Percentiles rank a stretch among this genome's conserved stretches.
Evolutionary conservation across 2,888 invertebrate species (phyloP).

Genomic region (Metellina segmentata): DNA sequence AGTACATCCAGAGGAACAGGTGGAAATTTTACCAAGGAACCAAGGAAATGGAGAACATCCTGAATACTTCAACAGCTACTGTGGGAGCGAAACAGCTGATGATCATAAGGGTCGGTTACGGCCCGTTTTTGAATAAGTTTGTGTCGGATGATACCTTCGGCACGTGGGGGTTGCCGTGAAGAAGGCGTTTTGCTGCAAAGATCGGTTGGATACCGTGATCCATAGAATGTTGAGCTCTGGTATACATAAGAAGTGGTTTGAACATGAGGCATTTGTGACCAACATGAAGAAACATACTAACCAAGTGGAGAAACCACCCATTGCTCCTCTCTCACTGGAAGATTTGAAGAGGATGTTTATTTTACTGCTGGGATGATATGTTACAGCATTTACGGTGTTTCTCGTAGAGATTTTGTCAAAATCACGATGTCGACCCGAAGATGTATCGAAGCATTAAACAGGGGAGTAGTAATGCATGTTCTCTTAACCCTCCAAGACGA

Average conservation of each 20-base stretch:
- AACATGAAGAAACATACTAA: not conserved
- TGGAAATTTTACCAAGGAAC: not conserved
- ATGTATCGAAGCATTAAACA: too few relatives aligned
- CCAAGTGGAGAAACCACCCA: too few relatives aligned
- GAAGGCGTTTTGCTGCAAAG: constrained; percentile 12
- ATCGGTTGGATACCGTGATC: not conserved
- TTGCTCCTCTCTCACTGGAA: not conserved
- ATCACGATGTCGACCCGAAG: not conserved
- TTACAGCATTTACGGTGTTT: not conserved
- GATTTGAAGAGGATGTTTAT: not conserved
- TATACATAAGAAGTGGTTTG: not conserved
- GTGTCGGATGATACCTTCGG: not conserved
- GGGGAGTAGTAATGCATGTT: too few relatives aligned
- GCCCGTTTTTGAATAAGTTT: not conserved
- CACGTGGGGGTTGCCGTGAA: not conserved
- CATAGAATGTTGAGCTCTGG: not conserved
- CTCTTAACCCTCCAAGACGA: too few relatives aligned
- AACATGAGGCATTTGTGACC: not conserved
- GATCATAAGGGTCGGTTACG: not conserved
- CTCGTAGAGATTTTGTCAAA: not conserved
- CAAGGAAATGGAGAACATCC: not conserved
- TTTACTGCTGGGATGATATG: not conserved
- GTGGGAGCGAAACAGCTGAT: not conserved
- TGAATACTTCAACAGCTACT: not conserved
- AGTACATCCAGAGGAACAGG: not conserved